Percentiles rank a stretch among this genome's conserved stretches.
Conservation (phyloP, 2,113 vertebrate genomes). For the Pantherophis guttatus region DNA sequence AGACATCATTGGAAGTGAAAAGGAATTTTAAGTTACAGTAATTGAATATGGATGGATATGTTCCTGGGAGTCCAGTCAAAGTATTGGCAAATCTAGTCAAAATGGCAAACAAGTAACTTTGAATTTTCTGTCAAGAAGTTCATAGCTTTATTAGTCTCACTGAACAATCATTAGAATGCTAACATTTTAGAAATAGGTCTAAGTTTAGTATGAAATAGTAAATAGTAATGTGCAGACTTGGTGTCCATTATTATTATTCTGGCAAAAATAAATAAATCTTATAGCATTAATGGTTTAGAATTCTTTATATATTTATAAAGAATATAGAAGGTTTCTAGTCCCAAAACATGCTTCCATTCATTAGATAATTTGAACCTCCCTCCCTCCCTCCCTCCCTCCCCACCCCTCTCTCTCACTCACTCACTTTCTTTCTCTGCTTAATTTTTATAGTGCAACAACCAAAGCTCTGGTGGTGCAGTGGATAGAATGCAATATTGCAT, state of each 20-base stretch:
- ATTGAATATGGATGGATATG: background rate
- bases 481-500: background rate
- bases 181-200: background rate
- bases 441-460: background rate
- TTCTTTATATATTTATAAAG: background rate
- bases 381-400: conserved; percentile 56
- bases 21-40: background rate
- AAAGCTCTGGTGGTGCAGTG: background rate
- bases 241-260: background rate
- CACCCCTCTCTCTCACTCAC: background rate
- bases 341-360: background rate
- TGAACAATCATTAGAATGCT: background rate
- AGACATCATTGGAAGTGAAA: background rate
- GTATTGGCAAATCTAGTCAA: background rate
- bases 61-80: background rate
- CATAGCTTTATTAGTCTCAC: background rate
- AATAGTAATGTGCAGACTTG: background rate
- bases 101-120: background rate
- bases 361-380: conserved; percentile 9
- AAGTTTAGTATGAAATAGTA: background rate
- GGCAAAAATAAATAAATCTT: background rate
- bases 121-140: background rate
- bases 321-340: background rate
- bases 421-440: background rate
- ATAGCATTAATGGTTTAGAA: background rate